These are phyloP conservation scores for Herminia tarsipennalis DNA, from an alignment of 2,888 invertebrate species.

Conservation along the genomic window DNA sequence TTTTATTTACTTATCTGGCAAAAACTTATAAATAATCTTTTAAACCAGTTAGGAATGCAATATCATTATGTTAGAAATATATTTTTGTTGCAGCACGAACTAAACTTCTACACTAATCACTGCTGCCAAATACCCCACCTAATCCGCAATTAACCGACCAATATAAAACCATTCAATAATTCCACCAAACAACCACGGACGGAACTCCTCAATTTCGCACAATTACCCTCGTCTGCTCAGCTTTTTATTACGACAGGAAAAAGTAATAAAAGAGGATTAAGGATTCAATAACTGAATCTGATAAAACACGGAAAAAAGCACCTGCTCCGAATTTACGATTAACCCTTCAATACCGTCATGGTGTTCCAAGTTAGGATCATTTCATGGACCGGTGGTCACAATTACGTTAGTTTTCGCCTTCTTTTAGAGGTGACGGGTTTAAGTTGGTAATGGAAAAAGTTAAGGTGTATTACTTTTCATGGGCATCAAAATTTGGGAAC, in stretches of 20 bases:
- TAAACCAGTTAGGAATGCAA: too few relatives aligned
- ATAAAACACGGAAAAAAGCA: slow-evolving; percentile 56
- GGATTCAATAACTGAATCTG: slow-evolving; percentile 72
- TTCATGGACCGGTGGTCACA: slow-evolving; percentile 39
- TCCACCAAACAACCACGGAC: slow-evolving; percentile 15
- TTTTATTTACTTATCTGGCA: too few relatives aligned
- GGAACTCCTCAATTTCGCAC: slow-evolving; percentile 43
- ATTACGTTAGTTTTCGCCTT: slow-evolving; percentile 43
- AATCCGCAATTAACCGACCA: slow-evolving; percentile 31
- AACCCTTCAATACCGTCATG: slow-evolving; percentile 53
- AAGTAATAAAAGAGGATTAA: slow-evolving; percentile 74
- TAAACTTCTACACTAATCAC: too few relatives aligned
- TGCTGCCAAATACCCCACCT: too few relatives aligned
- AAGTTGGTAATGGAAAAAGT: slow-evolving; percentile 18
- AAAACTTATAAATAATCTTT: too few relatives aligned
- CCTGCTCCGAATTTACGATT: slow-evolving; percentile 61
- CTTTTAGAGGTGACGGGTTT: slow-evolving; percentile 22
- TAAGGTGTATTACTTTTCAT: too few relatives aligned
- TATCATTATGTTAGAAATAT: neutral
- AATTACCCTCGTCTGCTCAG: slow-evolving; percentile 54
- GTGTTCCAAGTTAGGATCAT: slow-evolving; percentile 46
- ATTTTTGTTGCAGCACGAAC: too few relatives aligned
- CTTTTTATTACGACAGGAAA: slow-evolving; percentile 49
- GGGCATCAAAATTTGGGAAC: too few relatives aligned
- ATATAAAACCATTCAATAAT: slow-evolving; percentile 22